A percentile compares a stretch with the other conserved stretches of the same genome.
Evolutionary conservation across 2,113 vertebrate genomes (phyloP).

Genomic region (Aphelocoma coerulescens): DNA sequence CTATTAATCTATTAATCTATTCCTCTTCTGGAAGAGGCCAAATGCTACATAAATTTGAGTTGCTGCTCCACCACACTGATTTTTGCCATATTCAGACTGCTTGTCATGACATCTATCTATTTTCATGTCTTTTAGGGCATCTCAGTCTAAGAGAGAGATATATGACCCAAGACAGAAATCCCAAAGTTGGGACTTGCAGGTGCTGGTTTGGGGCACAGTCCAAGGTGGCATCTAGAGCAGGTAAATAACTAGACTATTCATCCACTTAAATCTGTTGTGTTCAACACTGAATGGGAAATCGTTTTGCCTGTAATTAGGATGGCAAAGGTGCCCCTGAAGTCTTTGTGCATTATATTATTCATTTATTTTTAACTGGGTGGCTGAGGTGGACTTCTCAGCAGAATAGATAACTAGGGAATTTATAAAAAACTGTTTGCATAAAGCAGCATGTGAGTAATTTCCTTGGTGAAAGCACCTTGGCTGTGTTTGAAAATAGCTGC

Average conservation of each 20-base stretch:
- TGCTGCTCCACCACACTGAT: neutral
- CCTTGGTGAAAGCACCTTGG: neutral
- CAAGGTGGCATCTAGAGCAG: neutral
- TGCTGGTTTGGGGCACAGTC: neutral
- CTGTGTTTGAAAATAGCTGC: neutral
- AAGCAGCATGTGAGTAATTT: neutral
- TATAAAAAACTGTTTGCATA: neutral
- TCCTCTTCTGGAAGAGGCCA: neutral
- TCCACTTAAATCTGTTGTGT: neutral
- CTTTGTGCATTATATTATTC: neutral
- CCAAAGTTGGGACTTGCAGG: neutral
- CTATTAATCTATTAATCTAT: neutral
- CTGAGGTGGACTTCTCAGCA: neutral
- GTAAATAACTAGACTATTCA: neutral
- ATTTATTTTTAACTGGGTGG: neutral
- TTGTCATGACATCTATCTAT: neutral
- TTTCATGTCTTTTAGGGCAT: neutral
- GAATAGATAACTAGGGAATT: neutral
- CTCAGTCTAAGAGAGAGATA: neutral
- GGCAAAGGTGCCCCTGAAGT: neutral
- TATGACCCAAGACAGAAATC: neutral
- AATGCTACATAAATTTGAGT: neutral
- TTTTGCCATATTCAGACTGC: neutral
- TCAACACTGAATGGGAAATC: neutral
- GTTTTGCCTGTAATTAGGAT: neutral